phyloP scores from a whole-genome alignment of 2,113 vertebrate species.

The Pluvianellus socialis region DNA sequence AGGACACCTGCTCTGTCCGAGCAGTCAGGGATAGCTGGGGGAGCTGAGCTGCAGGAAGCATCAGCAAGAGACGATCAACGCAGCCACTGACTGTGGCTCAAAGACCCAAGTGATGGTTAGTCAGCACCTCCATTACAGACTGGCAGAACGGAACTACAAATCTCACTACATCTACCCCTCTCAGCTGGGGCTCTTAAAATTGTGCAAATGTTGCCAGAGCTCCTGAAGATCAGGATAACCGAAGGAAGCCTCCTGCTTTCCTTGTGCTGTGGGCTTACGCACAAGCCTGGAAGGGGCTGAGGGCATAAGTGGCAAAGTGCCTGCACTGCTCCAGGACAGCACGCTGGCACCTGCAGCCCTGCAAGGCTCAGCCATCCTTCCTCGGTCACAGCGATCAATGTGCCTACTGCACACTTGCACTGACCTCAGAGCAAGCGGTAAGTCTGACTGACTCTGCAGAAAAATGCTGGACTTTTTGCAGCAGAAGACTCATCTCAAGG shows the following conservation, averaged over 20 bases:
- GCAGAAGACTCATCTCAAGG: background rate
- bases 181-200: background rate
- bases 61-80: background rate
- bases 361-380: background rate
- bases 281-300: background rate
- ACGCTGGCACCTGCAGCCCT: background rate
- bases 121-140: background rate
- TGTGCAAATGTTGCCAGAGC: background rate
- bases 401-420: background rate
- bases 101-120: background rate
- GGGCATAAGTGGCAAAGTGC: background rate
- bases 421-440: background rate
- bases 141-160: background rate
- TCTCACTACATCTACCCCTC: background rate
- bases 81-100: background rate
- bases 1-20: background rate
- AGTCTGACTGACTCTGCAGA: background rate
- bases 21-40: background rate
- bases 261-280: background rate
- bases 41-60: background rate
- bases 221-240: background rate
- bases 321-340: background rate
- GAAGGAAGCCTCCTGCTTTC: background rate
- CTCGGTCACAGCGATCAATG: background rate
- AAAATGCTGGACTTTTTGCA: background rate